Percentiles rank a stretch among this genome's conserved stretches.
phyloP scores from a whole-genome alignment of 2,797 vertebrate species.

The Etheostoma nigrum region DNA sequence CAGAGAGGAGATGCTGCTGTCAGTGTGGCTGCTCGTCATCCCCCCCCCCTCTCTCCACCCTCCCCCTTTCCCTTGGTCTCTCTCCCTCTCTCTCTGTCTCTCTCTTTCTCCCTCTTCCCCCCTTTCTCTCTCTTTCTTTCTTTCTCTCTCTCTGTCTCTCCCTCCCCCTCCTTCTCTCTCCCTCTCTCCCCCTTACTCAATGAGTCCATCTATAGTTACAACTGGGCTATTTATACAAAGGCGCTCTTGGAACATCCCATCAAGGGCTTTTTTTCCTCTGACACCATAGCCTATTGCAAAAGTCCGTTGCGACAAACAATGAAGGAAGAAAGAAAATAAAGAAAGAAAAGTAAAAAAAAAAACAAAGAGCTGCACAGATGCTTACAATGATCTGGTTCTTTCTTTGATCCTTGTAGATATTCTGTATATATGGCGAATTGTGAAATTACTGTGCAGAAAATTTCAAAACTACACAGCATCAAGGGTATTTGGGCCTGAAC shows the following conservation, averaged over 20 bases:
- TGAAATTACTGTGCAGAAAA: neutral
- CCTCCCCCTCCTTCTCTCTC: neutral
- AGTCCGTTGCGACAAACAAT: neutral
- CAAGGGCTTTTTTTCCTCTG: slow-evolving; percentile 56
- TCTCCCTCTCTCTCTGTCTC: neutral
- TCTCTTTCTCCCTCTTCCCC: neutral
- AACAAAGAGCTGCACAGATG: neutral
- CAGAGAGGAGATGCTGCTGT: slow-evolving; percentile 64
- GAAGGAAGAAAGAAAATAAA: neutral
- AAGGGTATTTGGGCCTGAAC: neutral
- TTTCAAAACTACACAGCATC: neutral
- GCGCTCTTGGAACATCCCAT: slow-evolving; percentile 64
- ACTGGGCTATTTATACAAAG: slow-evolving; percentile 58
- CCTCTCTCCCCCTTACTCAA: slow-evolving; percentile 5
- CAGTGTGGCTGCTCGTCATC: slow-evolving; percentile 51
- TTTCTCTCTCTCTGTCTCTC: slow-evolving; percentile 4
- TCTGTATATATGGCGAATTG: neutral
- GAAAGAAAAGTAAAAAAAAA: neutral
- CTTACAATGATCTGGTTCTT: neutral
- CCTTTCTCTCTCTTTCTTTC: neutral
- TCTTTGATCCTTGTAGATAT: neutral
- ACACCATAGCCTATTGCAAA: neutral
- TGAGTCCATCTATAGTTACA: slow-evolving; percentile 13
- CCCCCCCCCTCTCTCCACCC: slow-evolving; percentile 15
- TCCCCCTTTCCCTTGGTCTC: slow-evolving; percentile 6